Evolutionary conservation across 2,113 vertebrate genomes (phyloP).

Genomic region (Oceanites oceanicus): DNA sequence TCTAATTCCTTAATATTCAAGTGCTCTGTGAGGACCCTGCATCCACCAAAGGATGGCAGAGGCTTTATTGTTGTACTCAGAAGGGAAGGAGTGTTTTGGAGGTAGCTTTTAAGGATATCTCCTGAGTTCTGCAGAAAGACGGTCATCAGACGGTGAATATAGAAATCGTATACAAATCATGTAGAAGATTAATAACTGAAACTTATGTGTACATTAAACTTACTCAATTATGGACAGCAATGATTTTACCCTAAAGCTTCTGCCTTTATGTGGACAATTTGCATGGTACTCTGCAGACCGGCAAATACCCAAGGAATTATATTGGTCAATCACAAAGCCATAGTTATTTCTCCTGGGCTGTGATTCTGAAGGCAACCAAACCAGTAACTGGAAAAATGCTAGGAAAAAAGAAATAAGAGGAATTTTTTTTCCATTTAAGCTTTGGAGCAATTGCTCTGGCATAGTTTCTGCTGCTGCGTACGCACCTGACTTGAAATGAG

Average conservation of each 20-base stretch:
- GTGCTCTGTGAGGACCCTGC: background rate
- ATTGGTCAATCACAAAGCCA: background rate
- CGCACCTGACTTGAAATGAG: background rate
- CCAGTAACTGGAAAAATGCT: background rate
- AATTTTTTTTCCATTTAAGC: background rate
- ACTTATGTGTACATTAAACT: too few relatives aligned
- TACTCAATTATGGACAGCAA: background rate
- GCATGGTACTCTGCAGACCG: background rate
- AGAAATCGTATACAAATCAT: background rate
- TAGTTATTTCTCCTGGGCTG: background rate
- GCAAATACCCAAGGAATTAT: background rate
- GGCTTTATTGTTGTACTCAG: background rate
- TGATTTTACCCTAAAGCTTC: background rate
- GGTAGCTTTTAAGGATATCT: background rate
- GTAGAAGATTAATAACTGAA: background rate
- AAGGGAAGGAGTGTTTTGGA: background rate
- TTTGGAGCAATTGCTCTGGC: background rate
- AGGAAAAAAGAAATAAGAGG: background rate
- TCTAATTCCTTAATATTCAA: background rate
- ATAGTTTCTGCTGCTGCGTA: background rate
- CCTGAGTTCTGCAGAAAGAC: background rate
- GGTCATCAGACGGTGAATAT: background rate
- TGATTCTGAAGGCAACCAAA: background rate
- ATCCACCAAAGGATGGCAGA: background rate
- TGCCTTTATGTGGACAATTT: background rate